Evolutionary conservation across 2,888 invertebrate species (phyloP), one percentile per base, ranked within the genome.

Genomic region (Lasioglossum leucozonium): DNA sequence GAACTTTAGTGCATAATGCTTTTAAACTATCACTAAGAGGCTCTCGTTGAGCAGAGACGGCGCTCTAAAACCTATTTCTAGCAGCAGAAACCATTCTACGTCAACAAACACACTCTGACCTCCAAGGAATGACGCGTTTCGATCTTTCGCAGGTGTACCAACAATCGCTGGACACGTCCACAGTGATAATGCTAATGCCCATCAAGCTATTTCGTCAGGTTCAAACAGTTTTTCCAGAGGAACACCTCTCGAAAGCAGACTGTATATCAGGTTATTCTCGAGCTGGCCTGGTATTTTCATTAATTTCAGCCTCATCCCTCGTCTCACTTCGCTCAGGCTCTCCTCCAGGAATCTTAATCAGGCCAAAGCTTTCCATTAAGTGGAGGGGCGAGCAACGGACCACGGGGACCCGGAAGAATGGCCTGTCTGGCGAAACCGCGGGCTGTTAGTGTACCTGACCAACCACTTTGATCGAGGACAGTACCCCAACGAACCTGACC

Each of bases 361-460:
- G 72, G n/a, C 34, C 37, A 55, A 34, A 77, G 79, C 55, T 74
- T 82, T 82, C 77, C 74, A 69, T 86, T 77, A 79, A 72, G 65
- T 72, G 51, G 30, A 10, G 40, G 73, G 11, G 37, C n/a, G 18
- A 69, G 26, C 22, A 18, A 26, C 34, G 34, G 55, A 80, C n/a
- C 47, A 18, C 51, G 55, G 55, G 75, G n/a, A n/a, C n/a, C n/a
- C n/a, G 37, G 58, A 58, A 58, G 30, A 58, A 16, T 26, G 58
- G 13, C 13, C 8, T 58, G 34, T 47, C 58, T 37, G 62, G n/a
- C 26, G 42, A 58, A 26, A 75, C 71, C 71, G 18, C 69, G 22
- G 10, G 22, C 51, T n/a, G 51, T 51, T 51, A 51, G 51, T 51
- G 51, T 51, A 10, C 10, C 51, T 51, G 51, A n/a, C 51, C 30